Base-by-base conservation (phyloP, 2,797 vertebrate genomes). In the Protonibea diacanthus region DNA sequence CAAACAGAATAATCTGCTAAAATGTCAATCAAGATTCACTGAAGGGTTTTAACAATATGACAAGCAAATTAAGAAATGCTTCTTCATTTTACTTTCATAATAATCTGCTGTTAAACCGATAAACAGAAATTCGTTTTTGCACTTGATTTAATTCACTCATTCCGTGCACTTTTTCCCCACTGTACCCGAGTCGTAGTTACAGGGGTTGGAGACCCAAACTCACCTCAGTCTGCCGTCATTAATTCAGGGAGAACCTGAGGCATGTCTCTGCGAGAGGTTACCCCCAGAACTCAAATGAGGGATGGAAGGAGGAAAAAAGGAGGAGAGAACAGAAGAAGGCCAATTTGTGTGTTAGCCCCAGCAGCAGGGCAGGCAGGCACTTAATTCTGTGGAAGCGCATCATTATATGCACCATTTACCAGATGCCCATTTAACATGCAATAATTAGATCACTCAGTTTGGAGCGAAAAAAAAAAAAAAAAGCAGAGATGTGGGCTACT, bases 401-500 rank as follows among this genome's bases (percentile, higher is more conserved):
- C 94, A 95, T 96, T 96, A 95, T 95, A 95, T 93, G 95, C 94
- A 93, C 94, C 95, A 95, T 96, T 96, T 96, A 95, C 94, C 95
- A 95, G 95, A 95, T 95, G 95, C 95, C 94, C 94, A 96, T 96
- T 96, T 96, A 96, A 96, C 95, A 96, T 95, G 95, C 95, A 95
- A 95, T 96, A 96, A 95, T 96, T 95, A 95, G 95, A 95, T 95
- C 94, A 93, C 93, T 91, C 94, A 92, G 85, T 92, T 93, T 85
- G 86, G 89, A 83, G 91, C 44, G 42, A 2, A 13, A 44, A 27
- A 51, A 45, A 65, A 13, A 51, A 45, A 63, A 86, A 86, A 83
- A 82, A 76, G 80, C 71, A 12, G 82, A 85, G 87, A 92, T 51
- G 72, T 89, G 83, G 89, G 81, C 89, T 91, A 90, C 89, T 93